A percentile compares a stretch with the other conserved stretches of the same genome.
These are phyloP conservation scores for Polypedilum pembai DNA, from an alignment of 1,140 invertebrate genomes.

Conservation along the genomic window DNA sequence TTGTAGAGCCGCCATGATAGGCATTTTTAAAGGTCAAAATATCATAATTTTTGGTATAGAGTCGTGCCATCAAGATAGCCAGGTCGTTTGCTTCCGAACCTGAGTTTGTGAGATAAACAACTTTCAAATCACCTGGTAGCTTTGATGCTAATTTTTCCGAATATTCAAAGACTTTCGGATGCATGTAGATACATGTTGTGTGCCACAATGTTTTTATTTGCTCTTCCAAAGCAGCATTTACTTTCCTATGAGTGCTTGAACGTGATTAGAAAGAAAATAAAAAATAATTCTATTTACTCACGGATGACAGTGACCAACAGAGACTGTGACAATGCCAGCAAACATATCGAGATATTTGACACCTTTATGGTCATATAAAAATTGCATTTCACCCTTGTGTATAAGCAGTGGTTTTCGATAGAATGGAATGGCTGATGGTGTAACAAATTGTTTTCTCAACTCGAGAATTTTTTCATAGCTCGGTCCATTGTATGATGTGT, in stretches of 20 bases:
- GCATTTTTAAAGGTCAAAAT: conserved; percentile 77
- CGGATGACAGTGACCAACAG: conserved; percentile 97
- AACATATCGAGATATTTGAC: conserved; percentile 89
- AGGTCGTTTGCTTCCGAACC: conserved; percentile 96
- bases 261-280: not conserved
- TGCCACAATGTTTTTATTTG: conserved; percentile 84
- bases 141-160: conserved; percentile 69
- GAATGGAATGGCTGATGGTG: conserved; percentile 63
- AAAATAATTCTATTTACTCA: conserved; percentile 49
- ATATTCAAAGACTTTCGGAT: conserved; percentile 87
- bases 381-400: conserved; percentile 83
- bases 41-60: conserved; percentile 77
- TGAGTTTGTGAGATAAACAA: conserved; percentile 90
- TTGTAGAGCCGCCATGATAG: conserved; percentile 85
- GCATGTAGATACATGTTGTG: conserved; percentile 83
- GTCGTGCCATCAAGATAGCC: conserved; percentile 75
- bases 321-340: conserved; percentile 92
- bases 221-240: conserved; percentile 64
- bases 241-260: conserved; percentile 50
- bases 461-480: conserved; percentile 50
- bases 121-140: conserved; percentile 79
- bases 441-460: conserved; percentile 56
- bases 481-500: conserved; percentile 46
- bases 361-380: conserved; percentile 81
- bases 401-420: conserved; percentile 80